Evolutionary conservation across 1,140 invertebrate species (phyloP).

Genomic region (Hyphantria cunea): DNA sequence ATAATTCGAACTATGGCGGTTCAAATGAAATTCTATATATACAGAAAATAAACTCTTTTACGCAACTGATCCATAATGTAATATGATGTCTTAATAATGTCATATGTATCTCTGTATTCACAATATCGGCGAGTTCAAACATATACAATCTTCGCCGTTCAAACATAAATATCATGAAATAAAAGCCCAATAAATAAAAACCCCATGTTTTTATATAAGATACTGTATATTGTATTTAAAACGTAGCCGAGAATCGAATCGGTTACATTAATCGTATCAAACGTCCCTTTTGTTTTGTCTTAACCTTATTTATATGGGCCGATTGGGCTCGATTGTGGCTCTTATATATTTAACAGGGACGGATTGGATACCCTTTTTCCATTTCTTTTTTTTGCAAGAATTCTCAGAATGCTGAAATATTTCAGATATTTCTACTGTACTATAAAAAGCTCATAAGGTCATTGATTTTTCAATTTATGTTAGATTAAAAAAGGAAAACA

Average conservation of each 20-base stretch:
- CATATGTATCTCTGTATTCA: background rate
- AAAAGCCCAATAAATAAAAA: slow-evolving; percentile 21
- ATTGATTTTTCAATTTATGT: too few species aligned
- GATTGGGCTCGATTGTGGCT: slow-evolving; percentile 33
- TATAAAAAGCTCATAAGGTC: too few species aligned
- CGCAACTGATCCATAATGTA: too few species aligned
- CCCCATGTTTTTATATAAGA: slow-evolving; percentile 31
- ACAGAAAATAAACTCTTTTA: too few species aligned
- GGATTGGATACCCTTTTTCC: slow-evolving; percentile 4
- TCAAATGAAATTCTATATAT: too few species aligned
- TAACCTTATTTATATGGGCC: slow-evolving; percentile 53
- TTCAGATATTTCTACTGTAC: too few species aligned
- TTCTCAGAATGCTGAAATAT: too few species aligned
- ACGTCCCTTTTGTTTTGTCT: slow-evolving; percentile 58
- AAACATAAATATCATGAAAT: slow-evolving; percentile 2
- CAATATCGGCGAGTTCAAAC: background rate
- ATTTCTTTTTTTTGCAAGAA: background rate
- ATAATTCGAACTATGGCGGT: too few species aligned
- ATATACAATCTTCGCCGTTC: background rate
- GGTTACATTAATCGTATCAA: slow-evolving; percentile 55
- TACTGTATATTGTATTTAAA: slow-evolving; percentile 46
- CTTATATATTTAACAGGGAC: slow-evolving; percentile 25
- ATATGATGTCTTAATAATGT: background rate
- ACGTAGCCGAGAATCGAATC: slow-evolving; percentile 44
- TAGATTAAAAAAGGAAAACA: too few species aligned